phyloP scores from a whole-genome alignment of 2,888 invertebrate species.

The Periphyllus acericola region DNA sequence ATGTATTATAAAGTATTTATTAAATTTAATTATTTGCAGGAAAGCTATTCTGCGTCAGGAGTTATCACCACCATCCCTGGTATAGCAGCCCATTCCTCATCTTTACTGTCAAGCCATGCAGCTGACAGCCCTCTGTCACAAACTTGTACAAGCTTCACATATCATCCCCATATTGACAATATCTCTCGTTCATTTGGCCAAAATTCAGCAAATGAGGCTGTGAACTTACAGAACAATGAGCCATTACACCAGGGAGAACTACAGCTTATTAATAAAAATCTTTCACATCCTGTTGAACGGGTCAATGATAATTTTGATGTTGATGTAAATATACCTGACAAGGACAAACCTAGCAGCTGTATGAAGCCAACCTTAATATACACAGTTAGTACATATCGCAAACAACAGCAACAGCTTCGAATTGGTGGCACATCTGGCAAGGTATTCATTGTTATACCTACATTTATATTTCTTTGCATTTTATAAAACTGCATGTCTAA shows the following conservation, averaged over 20 bases:
- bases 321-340: not conserved
- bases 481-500: no score
- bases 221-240: no score
- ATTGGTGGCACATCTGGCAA: not conserved
- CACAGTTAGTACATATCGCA: conserved; percentile 43
- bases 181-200: not conserved
- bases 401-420: conserved; percentile 49
- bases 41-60: not conserved
- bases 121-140: not conserved
- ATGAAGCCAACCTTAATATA: conserved; percentile 15
- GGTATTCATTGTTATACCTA: conserved; percentile 5
- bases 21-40: not conserved
- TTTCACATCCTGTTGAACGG: no score
- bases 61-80: not conserved
- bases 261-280: not conserved
- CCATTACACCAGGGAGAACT: no score
- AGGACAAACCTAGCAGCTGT: not conserved
- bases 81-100: not conserved
- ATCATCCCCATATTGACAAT: not conserved
- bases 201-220: no score
- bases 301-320: not conserved
- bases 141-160: conserved; percentile 2
- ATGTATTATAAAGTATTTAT: not conserved
- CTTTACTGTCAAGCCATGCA: not conserved
- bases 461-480: no score